phyloP scores from a whole-genome alignment of 2,113 vertebrate species.

The Hemibagrus wyckioides region DNA sequence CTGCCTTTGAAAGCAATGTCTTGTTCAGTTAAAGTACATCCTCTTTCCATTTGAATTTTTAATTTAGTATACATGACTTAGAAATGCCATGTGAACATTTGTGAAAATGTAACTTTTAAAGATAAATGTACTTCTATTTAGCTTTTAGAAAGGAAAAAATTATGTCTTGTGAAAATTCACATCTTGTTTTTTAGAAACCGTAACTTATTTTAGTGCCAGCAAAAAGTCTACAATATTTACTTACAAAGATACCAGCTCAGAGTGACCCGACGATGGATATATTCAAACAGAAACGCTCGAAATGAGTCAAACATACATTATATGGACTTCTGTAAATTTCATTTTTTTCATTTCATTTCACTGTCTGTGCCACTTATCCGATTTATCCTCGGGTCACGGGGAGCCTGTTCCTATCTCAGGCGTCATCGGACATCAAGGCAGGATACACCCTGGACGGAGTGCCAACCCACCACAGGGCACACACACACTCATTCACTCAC shows the following conservation, averaged over 20 bases:
- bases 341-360: too few relatives aligned
- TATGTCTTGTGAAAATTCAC: neutral
- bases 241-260: neutral
- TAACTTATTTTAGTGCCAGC: neutral
- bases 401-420: too few relatives aligned
- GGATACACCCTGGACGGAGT: too few relatives aligned
- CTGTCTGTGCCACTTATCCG: too few relatives aligned
- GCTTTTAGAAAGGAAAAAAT: neutral
- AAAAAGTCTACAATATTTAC: neutral
- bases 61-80: constrained; percentile 19
- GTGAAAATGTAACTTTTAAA: constrained; percentile 35
- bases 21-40: constrained; percentile 44
- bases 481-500: too few relatives aligned
- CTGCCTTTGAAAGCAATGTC: constrained; percentile 43
- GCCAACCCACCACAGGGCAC: too few relatives aligned
- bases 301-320: neutral
- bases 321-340: neutral
- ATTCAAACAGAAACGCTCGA: neutral
- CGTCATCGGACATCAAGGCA: too few relatives aligned
- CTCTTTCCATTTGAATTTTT: constrained; percentile 51
- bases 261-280: neutral
- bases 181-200: neutral
- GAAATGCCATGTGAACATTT: constrained; percentile 43
- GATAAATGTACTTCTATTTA: constrained; percentile 7
- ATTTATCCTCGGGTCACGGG: too few relatives aligned